Percentiles rank a stretch among this genome's conserved stretches.
Evolutionary conservation across 2,888 invertebrate genomes (phyloP).

Genomic region (Steinernema hermaphroditum): DNA sequence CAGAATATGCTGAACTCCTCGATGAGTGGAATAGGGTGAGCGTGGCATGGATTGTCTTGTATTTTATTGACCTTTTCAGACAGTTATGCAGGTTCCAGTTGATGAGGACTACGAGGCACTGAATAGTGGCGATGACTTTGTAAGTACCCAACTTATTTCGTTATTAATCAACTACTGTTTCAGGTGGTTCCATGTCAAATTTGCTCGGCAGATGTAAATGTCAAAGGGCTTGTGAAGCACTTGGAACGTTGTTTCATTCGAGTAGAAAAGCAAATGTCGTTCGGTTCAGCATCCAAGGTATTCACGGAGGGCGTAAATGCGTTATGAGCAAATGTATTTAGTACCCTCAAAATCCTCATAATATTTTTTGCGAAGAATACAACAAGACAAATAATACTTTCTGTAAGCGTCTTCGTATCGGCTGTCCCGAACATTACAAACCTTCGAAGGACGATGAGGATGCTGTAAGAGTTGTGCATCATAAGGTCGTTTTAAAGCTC

Average conservation of each 20-base stretch:
- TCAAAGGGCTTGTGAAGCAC: slow-evolving; percentile 45
- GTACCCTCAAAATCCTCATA: slow-evolving; percentile 70
- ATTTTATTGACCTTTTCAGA: neutral
- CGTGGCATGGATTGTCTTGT: no score
- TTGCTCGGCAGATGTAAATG: slow-evolving; percentile 38
- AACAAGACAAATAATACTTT: slow-evolving; percentile 80
- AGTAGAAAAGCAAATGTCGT: slow-evolving; percentile 54
- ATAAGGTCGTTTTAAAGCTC: neutral
- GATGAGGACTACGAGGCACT: slow-evolving; percentile 6
- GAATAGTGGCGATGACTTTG: slow-evolving; percentile 4
- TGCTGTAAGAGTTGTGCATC: slow-evolving; percentile 30
- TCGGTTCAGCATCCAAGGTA: slow-evolving; percentile 43
- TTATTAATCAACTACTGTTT: neutral
- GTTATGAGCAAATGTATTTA: slow-evolving; percentile 27
- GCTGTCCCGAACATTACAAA: slow-evolving; percentile 96
- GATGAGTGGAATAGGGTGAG: slow-evolving; percentile 8
- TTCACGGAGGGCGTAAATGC: no score
- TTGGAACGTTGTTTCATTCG: slow-evolving; percentile 55
- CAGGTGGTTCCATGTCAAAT: slow-evolving; percentile 38
- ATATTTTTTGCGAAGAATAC: slow-evolving; percentile 94
- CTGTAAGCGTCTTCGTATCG: slow-evolving; percentile 88
- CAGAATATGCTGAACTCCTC: neutral
- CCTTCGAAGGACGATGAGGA: slow-evolving; percentile 72
- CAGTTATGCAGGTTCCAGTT: neutral
- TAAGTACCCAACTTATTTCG: neutral